Evolutionary conservation across 2,888 invertebrate genomes (phyloP), one percentile per base, ranked within the genome.

Genomic region (Drosophila parthenogenetica): DNA sequence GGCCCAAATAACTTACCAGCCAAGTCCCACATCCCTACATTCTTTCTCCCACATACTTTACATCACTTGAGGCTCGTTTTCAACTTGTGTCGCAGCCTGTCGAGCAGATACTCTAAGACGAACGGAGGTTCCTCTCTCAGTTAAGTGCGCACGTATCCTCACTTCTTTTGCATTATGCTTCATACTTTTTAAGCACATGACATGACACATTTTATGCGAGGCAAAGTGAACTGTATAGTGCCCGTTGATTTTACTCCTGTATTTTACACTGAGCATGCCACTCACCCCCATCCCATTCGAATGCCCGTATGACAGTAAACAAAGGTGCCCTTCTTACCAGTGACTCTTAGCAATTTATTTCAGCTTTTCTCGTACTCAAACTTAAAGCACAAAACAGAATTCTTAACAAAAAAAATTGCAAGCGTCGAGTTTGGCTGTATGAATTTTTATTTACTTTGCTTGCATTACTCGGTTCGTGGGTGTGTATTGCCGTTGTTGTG

Each of bases 181-280:
- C 51, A 76, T 76, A 79, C 68, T 79, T 78, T 72, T 85, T 58
- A 79, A 87, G 73, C 72, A 79, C 82, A 76, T 69, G 75, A 78
- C 77, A 79, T 73, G 82, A 85, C 82, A 81, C 85, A 79, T 74
- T 79, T 84, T 70, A 79, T 72, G 70, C 64, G 62, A 53, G 69
- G 67, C 76, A 66, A 67, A 69, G 81, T 68, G 55, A 73, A 76
- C 70, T 72, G 87, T 75, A 72, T 77, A 84, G 81, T 83, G 82
- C 66, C 68, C 68, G 49, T 42, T 29, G 48, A 53, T 50, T 51
- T 51, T 65, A 50, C 53, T 22, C 32, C 22, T 29, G 29, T 29
- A 29, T 29, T 29, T 29, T 29, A 29, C 29, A 29, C 29, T 8
- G 29, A 8, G 17, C 35, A 25, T 19, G 5, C 25, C 10, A 2